phyloP scores from a whole-genome alignment of 2,797 vertebrate genomes.

The Chrosomus eos region DNA sequence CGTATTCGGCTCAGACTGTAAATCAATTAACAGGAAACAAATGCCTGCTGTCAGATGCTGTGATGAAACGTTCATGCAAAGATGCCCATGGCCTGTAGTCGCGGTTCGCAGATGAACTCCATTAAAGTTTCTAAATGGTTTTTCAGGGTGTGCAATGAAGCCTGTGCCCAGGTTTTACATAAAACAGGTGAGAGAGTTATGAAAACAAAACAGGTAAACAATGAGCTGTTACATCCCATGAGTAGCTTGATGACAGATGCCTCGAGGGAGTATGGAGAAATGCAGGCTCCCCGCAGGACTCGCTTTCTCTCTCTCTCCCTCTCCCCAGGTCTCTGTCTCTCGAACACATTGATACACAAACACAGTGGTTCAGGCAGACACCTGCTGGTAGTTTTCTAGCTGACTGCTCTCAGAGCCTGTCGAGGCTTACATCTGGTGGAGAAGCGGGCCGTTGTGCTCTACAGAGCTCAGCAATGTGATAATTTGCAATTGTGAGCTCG shows the following conservation, averaged over 20 bases:
- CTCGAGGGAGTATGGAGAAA: constrained; percentile 1
- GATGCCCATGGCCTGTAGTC: constrained; percentile 37
- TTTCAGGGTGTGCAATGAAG: constrained; percentile 35
- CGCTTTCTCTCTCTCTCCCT: background rate
- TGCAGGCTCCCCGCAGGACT: constrained; percentile 9
- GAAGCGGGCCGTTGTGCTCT: constrained; percentile 6
- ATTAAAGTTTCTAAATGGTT: constrained; percentile 47
- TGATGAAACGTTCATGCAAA: constrained; percentile 43
- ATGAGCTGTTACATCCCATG: constrained; percentile 27
- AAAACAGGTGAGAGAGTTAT: constrained; percentile 36
- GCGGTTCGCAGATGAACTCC: constrained; percentile 29
- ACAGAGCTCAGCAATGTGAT: constrained; percentile 7
- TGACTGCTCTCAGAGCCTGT: constrained; percentile 39
- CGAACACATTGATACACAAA: constrained; percentile 31
- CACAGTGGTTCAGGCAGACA: constrained; percentile 22
- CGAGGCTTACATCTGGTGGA: constrained; percentile 47
- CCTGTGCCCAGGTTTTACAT: constrained; percentile 37
- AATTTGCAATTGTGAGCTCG: constrained; percentile 6
- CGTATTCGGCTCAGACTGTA: constrained; percentile 36
- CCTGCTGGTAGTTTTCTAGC: constrained; percentile 47
- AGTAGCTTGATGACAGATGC: constrained; percentile 23
- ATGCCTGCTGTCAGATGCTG: constrained; percentile 51
- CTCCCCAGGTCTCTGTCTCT: constrained; percentile 5
- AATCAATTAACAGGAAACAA: constrained; percentile 50
- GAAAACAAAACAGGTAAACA: constrained; percentile 45